These are phyloP conservation scores for Dinomys branickii DNA, from an alignment of 2,113 vertebrate species.

Conservation along the genomic window DNA sequence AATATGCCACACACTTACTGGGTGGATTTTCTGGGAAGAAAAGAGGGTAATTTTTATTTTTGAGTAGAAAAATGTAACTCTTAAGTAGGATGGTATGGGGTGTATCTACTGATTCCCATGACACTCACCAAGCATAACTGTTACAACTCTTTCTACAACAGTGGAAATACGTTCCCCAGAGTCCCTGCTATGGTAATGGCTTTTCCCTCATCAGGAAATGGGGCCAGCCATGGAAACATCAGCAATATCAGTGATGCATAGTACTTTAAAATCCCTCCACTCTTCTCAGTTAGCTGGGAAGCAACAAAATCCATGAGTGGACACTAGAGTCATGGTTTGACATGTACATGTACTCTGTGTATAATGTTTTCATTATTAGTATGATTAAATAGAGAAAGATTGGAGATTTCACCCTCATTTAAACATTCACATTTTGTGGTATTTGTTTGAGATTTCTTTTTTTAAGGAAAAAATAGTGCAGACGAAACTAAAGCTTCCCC, in stretches of 20 bases:
- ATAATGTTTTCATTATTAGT: conserved; percentile 41
- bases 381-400: conserved; percentile 13
- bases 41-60: neutral
- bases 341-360: conserved; percentile 23
- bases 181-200: neutral
- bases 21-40: neutral
- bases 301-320: neutral
- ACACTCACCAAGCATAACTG: neutral
- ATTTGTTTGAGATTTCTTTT: neutral
- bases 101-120: conserved; percentile 52
- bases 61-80: neutral
- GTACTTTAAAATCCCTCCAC: neutral
- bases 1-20: conserved; percentile 18
- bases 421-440: neutral
- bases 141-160: conserved; percentile 42
- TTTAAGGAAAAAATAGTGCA: neutral
- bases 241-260: neutral
- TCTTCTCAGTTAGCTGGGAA: conserved; percentile 48
- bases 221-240: neutral
- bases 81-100: conserved; percentile 14
- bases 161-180: neutral
- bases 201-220: conserved; percentile 34
- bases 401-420: neutral
- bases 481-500: neutral
- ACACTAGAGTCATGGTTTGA: neutral